Evolutionary conservation across 2,797 vertebrate species (phyloP).

Genomic region (Pagetopsis macropterus): DNA sequence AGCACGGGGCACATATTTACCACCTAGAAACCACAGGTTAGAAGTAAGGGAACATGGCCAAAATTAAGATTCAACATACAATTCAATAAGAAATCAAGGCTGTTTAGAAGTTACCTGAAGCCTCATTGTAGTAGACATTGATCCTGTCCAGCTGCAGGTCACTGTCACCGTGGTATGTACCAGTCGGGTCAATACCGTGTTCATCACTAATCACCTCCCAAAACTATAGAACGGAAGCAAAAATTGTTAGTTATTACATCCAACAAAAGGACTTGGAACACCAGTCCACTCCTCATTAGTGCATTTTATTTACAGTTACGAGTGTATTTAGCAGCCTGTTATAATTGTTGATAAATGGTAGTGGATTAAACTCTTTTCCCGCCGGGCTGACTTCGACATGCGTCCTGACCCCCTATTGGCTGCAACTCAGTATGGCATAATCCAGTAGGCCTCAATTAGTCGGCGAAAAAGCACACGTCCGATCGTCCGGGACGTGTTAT

Average conservation of each 20-base stretch:
- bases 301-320: not conserved
- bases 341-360: not conserved
- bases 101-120: slow-evolving; percentile 71
- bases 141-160: slow-evolving; percentile 87
- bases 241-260: not conserved
- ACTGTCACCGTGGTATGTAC: slow-evolving; percentile 86
- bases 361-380: slow-evolving; percentile 2
- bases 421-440: not conserved
- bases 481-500: too few species aligned
- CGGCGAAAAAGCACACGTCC: too few species aligned
- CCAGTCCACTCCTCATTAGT: not conserved
- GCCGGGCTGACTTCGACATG: slow-evolving; percentile 45
- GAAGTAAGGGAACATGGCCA: not conserved
- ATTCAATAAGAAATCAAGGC: accelerated
- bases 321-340: not conserved
- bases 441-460: slow-evolving; percentile 12
- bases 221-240: slow-evolving; percentile 67
- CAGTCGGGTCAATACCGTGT: slow-evolving; percentile 87
- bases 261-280: not conserved
- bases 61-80: too few species aligned
- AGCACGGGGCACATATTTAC: slow-evolving; percentile 87
- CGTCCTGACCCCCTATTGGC: slow-evolving; percentile 69
- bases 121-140: slow-evolving; percentile 88
- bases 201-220: slow-evolving; percentile 89
- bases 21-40: slow-evolving; percentile 67